These are phyloP conservation scores for Epinotia nisella DNA, from an alignment of 2,888 invertebrate genomes.

Conservation along the genomic window DNA sequence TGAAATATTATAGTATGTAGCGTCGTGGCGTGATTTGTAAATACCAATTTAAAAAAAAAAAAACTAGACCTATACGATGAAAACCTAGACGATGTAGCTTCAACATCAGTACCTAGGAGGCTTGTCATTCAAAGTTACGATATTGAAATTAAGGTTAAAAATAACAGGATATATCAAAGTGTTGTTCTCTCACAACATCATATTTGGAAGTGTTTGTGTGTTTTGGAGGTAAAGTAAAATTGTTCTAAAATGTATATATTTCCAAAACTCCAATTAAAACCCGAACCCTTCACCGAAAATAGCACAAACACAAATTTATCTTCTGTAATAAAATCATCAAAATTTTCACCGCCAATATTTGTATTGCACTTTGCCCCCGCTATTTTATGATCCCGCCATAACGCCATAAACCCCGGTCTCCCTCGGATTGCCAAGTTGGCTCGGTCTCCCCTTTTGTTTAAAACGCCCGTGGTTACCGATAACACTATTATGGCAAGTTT, in stretches of 20 bases:
- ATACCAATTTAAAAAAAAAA: too few relatives aligned
- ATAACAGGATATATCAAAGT: too few relatives aligned
- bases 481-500: constrained; percentile 39
- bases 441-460: constrained; percentile 38
- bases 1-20: too few relatives aligned
- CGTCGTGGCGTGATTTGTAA: too few relatives aligned
- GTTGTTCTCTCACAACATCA: too few relatives aligned
- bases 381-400: constrained; percentile 18
- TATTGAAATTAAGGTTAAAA: too few relatives aligned
- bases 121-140: too few relatives aligned
- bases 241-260: not conserved
- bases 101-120: too few relatives aligned
- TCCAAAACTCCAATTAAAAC: constrained; percentile 17
- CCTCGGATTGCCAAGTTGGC: constrained; percentile 28
- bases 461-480: constrained; percentile 37
- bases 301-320: constrained; percentile 11
- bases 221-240: too few relatives aligned
- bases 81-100: too few relatives aligned
- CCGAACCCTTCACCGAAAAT: constrained; percentile 2
- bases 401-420: constrained; percentile 19
- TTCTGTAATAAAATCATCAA: constrained; percentile 32
- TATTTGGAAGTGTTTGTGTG: too few relatives aligned
- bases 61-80: too few relatives aligned
- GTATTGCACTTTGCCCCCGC: constrained; percentile 31
- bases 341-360: constrained; percentile 38